Conservation (phyloP, 2,113 vertebrate genomes). For the Mirza zaza region DNA sequence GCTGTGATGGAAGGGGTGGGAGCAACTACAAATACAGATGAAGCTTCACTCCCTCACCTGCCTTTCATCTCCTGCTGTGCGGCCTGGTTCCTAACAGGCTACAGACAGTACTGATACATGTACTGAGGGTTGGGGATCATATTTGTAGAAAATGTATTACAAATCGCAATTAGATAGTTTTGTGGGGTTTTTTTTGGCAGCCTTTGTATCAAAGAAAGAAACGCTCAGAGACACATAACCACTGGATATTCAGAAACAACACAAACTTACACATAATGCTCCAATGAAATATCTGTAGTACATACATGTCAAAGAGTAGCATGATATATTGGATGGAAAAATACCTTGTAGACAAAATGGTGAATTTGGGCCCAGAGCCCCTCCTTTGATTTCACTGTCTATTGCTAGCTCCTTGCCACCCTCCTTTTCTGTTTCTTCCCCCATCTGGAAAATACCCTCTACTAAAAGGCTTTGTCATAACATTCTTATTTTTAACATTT, state of each 20-base stretch:
- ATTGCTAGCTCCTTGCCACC: neutral
- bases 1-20: no score
- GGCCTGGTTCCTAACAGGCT: no score
- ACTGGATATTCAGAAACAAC: neutral
- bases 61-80: no score
- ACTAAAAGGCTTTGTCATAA: neutral
- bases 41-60: no score
- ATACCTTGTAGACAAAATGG: neutral
- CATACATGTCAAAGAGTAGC: neutral
- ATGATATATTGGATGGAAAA: neutral
- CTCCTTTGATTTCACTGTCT: neutral
- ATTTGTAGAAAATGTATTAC: neutral
- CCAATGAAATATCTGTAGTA: neutral
- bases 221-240: neutral
- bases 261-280: neutral
- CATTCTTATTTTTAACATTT: constrained; percentile 1
- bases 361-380: neutral
- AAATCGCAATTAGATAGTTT: neutral
- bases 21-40: no score
- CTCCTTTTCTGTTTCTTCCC: neutral
- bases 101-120: no score
- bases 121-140: no score
- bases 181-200: neutral
- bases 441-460: neutral
- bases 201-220: neutral